Conservation (phyloP, 2,113 vertebrate genomes). For the Marcusenius ussheri region DNA sequence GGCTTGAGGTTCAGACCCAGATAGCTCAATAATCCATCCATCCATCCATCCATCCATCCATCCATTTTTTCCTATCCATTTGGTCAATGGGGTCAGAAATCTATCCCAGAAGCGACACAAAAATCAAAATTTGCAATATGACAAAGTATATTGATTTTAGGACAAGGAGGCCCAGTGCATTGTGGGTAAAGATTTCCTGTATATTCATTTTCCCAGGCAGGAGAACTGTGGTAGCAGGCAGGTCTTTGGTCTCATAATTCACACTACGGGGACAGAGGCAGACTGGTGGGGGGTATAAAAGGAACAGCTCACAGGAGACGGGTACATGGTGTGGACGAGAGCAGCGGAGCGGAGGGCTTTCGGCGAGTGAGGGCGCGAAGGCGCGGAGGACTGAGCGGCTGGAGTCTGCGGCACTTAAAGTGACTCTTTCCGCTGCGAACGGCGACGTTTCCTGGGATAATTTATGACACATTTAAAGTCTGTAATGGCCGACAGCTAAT, state of each 20-base stretch:
- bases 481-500: neutral
- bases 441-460: neutral
- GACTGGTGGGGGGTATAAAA: neutral
- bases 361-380: neutral
- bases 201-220: neutral
- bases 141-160: neutral
- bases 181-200: neutral
- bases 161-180: neutral
- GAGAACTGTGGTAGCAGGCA: constrained; percentile 47
- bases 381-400: neutral
- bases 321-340: neutral
- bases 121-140: neutral
- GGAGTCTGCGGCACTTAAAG: neutral
- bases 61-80: neutral
- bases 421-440: neutral
- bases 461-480: constrained; percentile 9
- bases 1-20: neutral
- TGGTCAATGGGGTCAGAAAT: neutral
- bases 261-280: constrained; percentile 41
- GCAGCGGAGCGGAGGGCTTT: neutral
- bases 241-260: constrained; percentile 53
- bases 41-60: neutral
- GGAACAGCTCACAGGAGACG: neutral
- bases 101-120: neutral
- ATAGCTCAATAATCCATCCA: neutral